Evolutionary conservation across 2,797 vertebrate species (phyloP).

Genomic region (Brachyalestes nurse): DNA sequence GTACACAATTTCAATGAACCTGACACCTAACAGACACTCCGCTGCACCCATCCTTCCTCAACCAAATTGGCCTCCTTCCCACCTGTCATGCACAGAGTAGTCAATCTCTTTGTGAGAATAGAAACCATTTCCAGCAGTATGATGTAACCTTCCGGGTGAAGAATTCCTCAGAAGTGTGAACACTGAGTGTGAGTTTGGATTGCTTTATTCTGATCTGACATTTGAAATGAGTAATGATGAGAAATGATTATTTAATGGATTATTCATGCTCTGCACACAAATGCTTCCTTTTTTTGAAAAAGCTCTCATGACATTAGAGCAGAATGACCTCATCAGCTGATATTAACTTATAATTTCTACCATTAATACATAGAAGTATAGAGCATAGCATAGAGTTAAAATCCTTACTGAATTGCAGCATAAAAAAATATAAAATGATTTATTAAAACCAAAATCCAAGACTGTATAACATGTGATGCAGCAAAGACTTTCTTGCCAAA

Average conservation of each 20-base stretch:
- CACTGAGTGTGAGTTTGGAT: background rate
- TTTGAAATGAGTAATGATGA: background rate
- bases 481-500: too few relatives aligned
- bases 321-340: too few relatives aligned
- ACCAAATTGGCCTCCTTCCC: slow-evolving; percentile 41
- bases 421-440: too few relatives aligned
- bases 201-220: background rate
- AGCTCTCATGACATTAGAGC: too few relatives aligned
- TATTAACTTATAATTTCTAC: too few relatives aligned
- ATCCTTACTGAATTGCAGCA: too few relatives aligned
- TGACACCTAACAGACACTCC: slow-evolving; percentile 60
- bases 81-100: slow-evolving; percentile 65
- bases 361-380: too few relatives aligned
- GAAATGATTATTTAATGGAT: background rate
- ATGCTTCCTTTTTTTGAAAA: too few relatives aligned
- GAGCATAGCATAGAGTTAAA: too few relatives aligned
- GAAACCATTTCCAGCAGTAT: slow-evolving; percentile 63
- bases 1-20: slow-evolving; percentile 70
- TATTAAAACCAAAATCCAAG: too few relatives aligned
- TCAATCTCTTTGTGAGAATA: slow-evolving; percentile 62
- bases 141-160: slow-evolving; percentile 23
- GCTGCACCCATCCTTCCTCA: background rate
- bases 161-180: slow-evolving; percentile 31
- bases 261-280: background rate
- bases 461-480: too few relatives aligned